Base-by-base conservation (phyloP, 2,797 vertebrate genomes). In the Carduelis carduelis region DNA sequence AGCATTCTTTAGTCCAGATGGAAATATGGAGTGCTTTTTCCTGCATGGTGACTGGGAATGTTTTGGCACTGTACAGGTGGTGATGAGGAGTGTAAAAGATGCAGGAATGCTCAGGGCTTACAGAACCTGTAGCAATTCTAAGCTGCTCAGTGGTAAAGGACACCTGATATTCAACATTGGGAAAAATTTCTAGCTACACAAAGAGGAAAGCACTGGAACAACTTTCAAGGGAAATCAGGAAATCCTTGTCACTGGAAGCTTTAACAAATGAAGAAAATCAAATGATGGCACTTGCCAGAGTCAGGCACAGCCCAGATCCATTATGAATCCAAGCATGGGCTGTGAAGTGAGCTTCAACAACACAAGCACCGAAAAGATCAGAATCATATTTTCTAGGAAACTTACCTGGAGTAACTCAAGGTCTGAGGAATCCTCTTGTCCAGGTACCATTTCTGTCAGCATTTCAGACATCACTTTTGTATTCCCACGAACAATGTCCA, bases 391-490 rank as follows among this genome's bases (percentile, higher is more conserved):
- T 59, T 12, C 34, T 76, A 66, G 24, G 37, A 83, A 66, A 66
- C 6, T 98, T 90, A 98, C 99, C 99, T 99, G 99, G 12, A 99
- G 97, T 68, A 99, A 97, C 89, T 99, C 99, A 28, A 99, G 99
- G 93, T 99, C 99, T 6, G 99, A 99, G 7, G 99, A 98, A 30
- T 99, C 99, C 84, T 99, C 99, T 94, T 99, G 99, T 61, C 99
- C 99, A 0, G 99, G 99, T 21, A 99, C 98, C 99, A 99, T 99
- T 98, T 99, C 99, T 7, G 99, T 99, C 91, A 99, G 96, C 99
- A 99, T 99, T 98, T 99, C 99, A 6, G 99, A 99, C 99, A 99
- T 99, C 96, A 99, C 99, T 93, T 99, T 99, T 6, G 99, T 99
- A 97, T 99, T 99, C 87, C 99, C 99, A 76, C 99, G 99, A 77